phyloP scores from a whole-genome alignment of 92 coral and sea anemone genomes.

The Porites lobata region DNA sequence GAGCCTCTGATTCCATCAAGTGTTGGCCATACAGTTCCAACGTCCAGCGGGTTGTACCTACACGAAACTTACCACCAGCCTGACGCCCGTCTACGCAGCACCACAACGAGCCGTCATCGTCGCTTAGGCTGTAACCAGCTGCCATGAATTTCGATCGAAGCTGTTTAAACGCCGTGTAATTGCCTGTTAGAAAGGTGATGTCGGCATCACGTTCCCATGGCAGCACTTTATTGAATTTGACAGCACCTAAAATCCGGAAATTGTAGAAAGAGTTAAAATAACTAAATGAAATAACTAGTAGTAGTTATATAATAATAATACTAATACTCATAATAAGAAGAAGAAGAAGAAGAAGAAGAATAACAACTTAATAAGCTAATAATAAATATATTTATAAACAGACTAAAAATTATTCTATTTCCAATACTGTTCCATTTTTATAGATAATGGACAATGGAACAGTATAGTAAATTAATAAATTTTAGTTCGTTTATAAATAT shows the following conservation, averaged over 20 bases:
- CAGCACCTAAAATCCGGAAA: conserved; percentile 79
- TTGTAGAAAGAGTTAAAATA: neutral
- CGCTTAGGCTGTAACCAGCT: conserved; percentile 82
- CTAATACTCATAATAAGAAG: too few relatives aligned
- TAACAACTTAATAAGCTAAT: too few relatives aligned
- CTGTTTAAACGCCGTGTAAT: conserved; percentile 90
- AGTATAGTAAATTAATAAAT: too few relatives aligned
- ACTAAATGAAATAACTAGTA: too few relatives aligned
- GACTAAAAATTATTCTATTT: too few relatives aligned
- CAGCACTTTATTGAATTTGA: conserved; percentile 92
- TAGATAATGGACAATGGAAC: too few relatives aligned
- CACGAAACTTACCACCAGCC: conserved; percentile 93
- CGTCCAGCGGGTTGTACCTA: conserved; percentile 87
- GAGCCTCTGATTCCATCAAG: conserved; percentile 96
- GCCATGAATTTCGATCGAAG: conserved; percentile 70
- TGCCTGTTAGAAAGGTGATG: conserved; percentile 93
- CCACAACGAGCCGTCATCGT: conserved; percentile 88
- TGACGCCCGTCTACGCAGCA: conserved; percentile 97
- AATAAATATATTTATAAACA: too few relatives aligned
- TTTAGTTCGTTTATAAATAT: too few relatives aligned
- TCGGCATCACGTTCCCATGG: conserved; percentile 99
- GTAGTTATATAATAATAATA: too few relatives aligned
- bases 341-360: too few relatives aligned
- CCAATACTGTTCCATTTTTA: too few relatives aligned
- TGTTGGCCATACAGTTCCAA: conserved; percentile 97